These are phyloP conservation scores for Cheilosia impressa DNA, from an alignment of 2,888 invertebrate genomes.

Conservation along the genomic window DNA sequence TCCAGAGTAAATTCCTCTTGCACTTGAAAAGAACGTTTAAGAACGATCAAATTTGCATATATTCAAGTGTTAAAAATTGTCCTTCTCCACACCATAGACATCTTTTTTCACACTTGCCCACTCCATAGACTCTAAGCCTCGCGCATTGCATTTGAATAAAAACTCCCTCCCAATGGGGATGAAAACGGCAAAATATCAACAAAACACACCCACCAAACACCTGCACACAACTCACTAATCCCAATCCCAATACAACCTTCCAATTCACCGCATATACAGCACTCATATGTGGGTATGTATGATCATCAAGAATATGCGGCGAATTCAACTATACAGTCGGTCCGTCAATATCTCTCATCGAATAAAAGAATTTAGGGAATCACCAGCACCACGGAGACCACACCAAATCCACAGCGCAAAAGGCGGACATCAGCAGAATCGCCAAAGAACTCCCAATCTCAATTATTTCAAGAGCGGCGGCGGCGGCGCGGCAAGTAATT, in stretches of 20 bases:
- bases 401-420: neutral
- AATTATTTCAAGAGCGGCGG: slow-evolving; percentile 30
- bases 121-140: no score
- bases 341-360: neutral
- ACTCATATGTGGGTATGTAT: neutral
- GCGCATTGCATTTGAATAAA: neutral
- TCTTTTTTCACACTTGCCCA: no score
- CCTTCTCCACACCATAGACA: no score
- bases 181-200: neutral
- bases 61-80: no score
- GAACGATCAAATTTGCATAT: no score
- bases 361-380: slow-evolving; percentile 35
- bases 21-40: no score
- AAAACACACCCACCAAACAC: no score
- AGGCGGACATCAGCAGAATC: slow-evolving; percentile 14
- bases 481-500: neutral
- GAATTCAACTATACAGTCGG: slow-evolving; percentile 25
- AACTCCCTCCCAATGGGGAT: neutral
- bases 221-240: no score
- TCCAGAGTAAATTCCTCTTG: no score
- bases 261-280: no score
- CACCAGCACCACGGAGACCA: neutral
- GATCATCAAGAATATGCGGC: slow-evolving; percentile 28
- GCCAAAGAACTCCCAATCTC: slow-evolving; percentile 29
- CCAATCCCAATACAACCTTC: no score